A percentile compares a stretch with the other conserved stretches of the same genome.
These are phyloP conservation scores for Lycorma delicatula DNA, from an alignment of 1,140 invertebrate genomes.

Conservation along the genomic window DNA sequence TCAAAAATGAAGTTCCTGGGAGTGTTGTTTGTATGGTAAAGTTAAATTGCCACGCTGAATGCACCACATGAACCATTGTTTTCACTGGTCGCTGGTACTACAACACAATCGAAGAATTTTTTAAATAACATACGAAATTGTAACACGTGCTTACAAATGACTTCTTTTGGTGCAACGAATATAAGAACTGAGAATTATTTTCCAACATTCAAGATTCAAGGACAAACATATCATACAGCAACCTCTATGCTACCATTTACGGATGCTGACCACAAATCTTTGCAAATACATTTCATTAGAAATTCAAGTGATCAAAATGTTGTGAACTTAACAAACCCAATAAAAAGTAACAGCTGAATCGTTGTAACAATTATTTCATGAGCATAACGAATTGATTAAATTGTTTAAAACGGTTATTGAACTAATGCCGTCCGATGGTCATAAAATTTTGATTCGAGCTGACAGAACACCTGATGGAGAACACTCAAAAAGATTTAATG, in stretches of 20 bases:
- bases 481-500: constrained; percentile 31
- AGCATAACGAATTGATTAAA: constrained; percentile 25
- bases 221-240: constrained; percentile 38
- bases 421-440: constrained; percentile 17
- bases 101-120: background rate
- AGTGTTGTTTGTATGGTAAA: constrained; percentile 29
- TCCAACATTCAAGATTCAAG: constrained; percentile 39
- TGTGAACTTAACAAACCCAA: background rate
- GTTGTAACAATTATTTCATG: constrained; percentile 26
- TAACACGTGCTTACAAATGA: constrained; percentile 36
- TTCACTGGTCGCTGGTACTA: constrained; percentile 4
- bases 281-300: constrained; percentile 39
- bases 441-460: constrained; percentile 25
- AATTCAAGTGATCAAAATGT: constrained; percentile 22
- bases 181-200: constrained; percentile 30
- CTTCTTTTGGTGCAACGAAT: constrained; percentile 35
- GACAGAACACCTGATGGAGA: constrained; percentile 29
- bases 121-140: background rate
- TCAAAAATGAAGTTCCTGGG: constrained; percentile 31
- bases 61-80: constrained; percentile 17
- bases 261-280: constrained; percentile 29
- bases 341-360: constrained; percentile 15
- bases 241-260: constrained; percentile 31
- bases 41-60: constrained; percentile 19
- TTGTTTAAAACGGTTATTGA: constrained; percentile 30